Conservation (phyloP, 2,113 vertebrate genomes). For the Oriolus oriolus region DNA sequence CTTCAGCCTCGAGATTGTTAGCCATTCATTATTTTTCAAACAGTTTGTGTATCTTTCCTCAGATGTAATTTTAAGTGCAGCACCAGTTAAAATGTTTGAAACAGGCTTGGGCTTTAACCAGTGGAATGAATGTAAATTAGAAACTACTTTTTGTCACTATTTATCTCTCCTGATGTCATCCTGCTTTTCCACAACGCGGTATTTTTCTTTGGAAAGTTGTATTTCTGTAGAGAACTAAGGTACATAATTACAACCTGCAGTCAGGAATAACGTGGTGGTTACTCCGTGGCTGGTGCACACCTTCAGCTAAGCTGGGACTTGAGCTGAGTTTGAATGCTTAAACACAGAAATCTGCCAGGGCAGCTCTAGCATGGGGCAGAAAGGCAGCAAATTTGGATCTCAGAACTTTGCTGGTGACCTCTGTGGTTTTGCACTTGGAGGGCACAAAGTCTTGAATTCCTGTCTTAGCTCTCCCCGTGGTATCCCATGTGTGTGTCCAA, state of each 20-base stretch:
- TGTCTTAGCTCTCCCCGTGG: not conserved
- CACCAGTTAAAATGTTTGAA: not conserved
- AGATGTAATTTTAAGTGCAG: not conserved
- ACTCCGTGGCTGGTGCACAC: not conserved
- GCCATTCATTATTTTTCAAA: not conserved
- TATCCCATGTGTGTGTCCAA: not conserved
- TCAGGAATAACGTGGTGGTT: not conserved
- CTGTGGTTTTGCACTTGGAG: not conserved
- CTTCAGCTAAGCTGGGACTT: not conserved
- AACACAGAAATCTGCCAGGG: not conserved
- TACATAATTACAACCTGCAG: not conserved
- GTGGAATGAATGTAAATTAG: not conserved
- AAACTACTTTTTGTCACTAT: slow-evolving; percentile 12
- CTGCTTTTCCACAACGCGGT: not conserved
- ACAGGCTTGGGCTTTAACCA: not conserved
- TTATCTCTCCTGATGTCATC: slow-evolving; percentile 47
- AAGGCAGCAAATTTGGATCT: not conserved
- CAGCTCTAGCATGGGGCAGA: not conserved
- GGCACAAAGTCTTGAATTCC: not conserved
- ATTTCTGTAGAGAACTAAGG: not conserved
- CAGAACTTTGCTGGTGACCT: not conserved
- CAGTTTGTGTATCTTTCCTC: not conserved
- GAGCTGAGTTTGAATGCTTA: not conserved
- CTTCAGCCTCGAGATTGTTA: not conserved
- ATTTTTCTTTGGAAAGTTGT: slow-evolving; percentile 31